These are phyloP conservation scores for Rhinogobio ventralis DNA, from an alignment of 2,797 vertebrate genomes.

Conservation along the genomic window DNA sequence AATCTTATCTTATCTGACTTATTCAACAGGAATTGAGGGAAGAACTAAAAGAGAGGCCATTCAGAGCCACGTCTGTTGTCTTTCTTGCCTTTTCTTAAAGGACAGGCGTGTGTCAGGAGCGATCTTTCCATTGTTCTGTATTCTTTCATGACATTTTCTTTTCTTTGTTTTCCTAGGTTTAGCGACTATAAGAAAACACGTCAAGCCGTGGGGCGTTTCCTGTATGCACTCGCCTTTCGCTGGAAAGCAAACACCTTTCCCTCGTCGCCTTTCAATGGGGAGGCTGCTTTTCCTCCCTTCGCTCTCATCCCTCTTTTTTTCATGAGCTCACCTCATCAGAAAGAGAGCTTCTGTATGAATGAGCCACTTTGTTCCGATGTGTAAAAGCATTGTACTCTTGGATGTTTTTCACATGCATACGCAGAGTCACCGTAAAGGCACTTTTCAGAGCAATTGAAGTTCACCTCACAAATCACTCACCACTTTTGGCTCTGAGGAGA, in stretches of 20 bases:
- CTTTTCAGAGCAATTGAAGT: slow-evolving; percentile 62
- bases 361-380: slow-evolving; percentile 60
- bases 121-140: slow-evolving; percentile 40
- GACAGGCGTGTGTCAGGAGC: slow-evolving; percentile 16
- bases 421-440: slow-evolving; percentile 10
- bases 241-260: slow-evolving; percentile 60
- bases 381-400: slow-evolving; percentile 69
- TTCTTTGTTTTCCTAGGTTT: slow-evolving; percentile 37
- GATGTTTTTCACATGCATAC: slow-evolving; percentile 43
- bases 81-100: background rate
- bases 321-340: slow-evolving; percentile 66
- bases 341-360: slow-evolving; percentile 62
- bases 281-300: slow-evolving; percentile 55
- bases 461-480: slow-evolving; percentile 72
- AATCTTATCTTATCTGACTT: slow-evolving; percentile 61
- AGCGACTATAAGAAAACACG: slow-evolving; percentile 63
- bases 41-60: slow-evolving; percentile 57
- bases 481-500: slow-evolving; percentile 66
- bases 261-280: slow-evolving; percentile 34
- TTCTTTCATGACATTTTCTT: slow-evolving; percentile 38
- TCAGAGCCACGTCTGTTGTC: slow-evolving; percentile 37
- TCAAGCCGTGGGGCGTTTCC: slow-evolving; percentile 61
- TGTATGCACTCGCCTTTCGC: slow-evolving; percentile 64
- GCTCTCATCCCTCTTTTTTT: slow-evolving; percentile 61
- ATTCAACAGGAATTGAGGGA: slow-evolving; percentile 31